Base-by-base conservation (phyloP, 2,888 invertebrate genomes). In the Papilio elwesi region DNA sequence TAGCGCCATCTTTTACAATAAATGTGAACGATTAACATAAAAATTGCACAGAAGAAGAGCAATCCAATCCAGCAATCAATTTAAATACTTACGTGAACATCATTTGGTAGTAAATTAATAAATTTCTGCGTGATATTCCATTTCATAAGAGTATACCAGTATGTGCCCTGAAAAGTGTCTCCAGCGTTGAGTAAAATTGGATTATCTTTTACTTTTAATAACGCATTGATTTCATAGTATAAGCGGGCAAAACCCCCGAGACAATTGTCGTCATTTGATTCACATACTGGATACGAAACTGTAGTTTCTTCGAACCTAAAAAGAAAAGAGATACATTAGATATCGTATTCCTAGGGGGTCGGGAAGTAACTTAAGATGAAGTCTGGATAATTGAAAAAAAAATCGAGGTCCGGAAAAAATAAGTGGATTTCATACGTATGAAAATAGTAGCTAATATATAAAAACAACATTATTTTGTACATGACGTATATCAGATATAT, bases 131-230 rank as follows among this genome's bases (percentile, higher is more conserved):
- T 96, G 0, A 96, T 95, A 79, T 96, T 96, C 96, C 96, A 96
- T 77, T 95, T 95, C 70, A 96, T 91, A 10, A 97, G 79, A 43
- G 95, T 96, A 84, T 97, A 97, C 96, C 97, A 98, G 13, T 97
- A 92, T 0, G 97, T 97, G 0, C 98, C 98, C 85, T 97, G 97
- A 83, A 95, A 98, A 79, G 96, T 96, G 85, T 98, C 98, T 0
- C 98, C 98, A 0, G 96, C 97, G 82, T 97, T 97, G 72, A 98
- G 85, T 49, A 97, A 94, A 5, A 98, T 85, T 0, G 96, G 94
- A 72, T 95, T 92, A 0, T 93, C 93, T 76, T 95, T 94, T 66
- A 88, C 85, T 2, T 84, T 82, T 52, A 92, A 85, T 38, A 94
- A 85, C 9, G 90, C 81, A 13, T 90, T 89, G 8, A 96, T 93